A percentile compares a stretch with the other conserved stretches of the same genome.
These are phyloP conservation scores for Osmerus mordax DNA, from an alignment of 2,113 vertebrate genomes.

Conservation along the genomic window DNA sequence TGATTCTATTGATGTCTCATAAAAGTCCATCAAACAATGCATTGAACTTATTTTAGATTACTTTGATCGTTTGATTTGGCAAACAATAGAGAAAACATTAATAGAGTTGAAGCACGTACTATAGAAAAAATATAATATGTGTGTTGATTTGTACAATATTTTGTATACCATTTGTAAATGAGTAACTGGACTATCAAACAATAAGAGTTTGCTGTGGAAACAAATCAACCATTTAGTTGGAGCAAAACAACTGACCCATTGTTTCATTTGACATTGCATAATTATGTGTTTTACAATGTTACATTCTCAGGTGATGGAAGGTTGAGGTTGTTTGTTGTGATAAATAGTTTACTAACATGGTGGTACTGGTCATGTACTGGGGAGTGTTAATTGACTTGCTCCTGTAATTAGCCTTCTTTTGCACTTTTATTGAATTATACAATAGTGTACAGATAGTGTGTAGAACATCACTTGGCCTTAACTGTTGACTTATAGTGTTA, in stretches of 20 bases:
- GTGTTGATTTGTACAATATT: background rate
- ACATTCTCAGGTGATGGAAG: background rate
- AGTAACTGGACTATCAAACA: too few relatives aligned
- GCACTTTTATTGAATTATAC: conserved; percentile 57
- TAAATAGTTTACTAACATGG: conserved; percentile 40
- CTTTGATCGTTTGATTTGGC: conserved; percentile 59
- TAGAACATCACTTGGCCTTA: too few relatives aligned
- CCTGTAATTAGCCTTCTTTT: conserved; percentile 65
- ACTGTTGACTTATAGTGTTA: too few relatives aligned
- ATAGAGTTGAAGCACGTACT: background rate
- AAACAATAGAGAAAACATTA: conserved; percentile 21
- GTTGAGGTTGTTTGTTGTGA: conserved; percentile 49
- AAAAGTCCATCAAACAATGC: conserved; percentile 60
- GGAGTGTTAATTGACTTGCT: conserved; percentile 60
- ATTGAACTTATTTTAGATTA: conserved; percentile 61
- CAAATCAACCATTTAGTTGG: too few relatives aligned
- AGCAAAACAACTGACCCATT: too few relatives aligned
- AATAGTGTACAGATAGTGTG: too few relatives aligned
- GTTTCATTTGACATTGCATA: background rate
- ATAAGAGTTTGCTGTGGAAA: too few relatives aligned
- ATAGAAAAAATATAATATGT: background rate
- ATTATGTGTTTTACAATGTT: background rate
- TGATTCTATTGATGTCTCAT: conserved; percentile 49
- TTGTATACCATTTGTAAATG: too few relatives aligned
- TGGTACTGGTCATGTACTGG: conserved; percentile 52